Base-by-base conservation (phyloP, 2,888 invertebrate species). In the Dynastes hyllus region DNA sequence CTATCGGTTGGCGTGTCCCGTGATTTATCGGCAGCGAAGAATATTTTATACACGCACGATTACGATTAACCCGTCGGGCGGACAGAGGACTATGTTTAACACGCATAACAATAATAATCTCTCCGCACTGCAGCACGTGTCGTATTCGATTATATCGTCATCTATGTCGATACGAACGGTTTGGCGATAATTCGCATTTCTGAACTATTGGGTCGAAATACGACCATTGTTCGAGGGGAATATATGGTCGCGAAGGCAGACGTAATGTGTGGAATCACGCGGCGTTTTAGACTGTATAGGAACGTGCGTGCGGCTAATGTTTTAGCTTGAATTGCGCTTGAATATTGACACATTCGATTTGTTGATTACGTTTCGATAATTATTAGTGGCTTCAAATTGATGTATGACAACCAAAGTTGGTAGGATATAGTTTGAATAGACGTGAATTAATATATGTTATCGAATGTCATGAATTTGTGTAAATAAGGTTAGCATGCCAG, bases 21-120 rank as follows among this genome's bases (percentile, higher is more conserved):
- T 73, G 73, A 73, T 73, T 73, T 61, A 73, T 73, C 22, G 32
- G 8, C 16, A 8, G 58, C 50, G 37, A 37, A 58, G 73, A 61
- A 73, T 73, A 73, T 58, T 58, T 73, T 61, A 73, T 58, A 58
- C 58, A 45, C 53, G 61, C 40, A 22, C 27, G 69, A 69, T 58
- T 40, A 9, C 61, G 67, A 69, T 69, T 69, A 69, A 69, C 16
- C 5, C 50, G 22, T 61, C 61, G 61, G 29, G 11, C 45, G 29
- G 22, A 61, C 22, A 22, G 8, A 1, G 55, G 55, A n/a, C 55
- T 22, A 8, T 45, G 45, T 45, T 45, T 45, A 45, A 45, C 45
- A 55, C 55, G 55, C 55, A 55, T 55, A 61, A 27, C 61, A 29
- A 61, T 61, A 61, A 61, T 61, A 61, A 61, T 61, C 53, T 53